Base-by-base conservation (phyloP, 2,888 invertebrate species). In the Dascillus cervinus region DNA sequence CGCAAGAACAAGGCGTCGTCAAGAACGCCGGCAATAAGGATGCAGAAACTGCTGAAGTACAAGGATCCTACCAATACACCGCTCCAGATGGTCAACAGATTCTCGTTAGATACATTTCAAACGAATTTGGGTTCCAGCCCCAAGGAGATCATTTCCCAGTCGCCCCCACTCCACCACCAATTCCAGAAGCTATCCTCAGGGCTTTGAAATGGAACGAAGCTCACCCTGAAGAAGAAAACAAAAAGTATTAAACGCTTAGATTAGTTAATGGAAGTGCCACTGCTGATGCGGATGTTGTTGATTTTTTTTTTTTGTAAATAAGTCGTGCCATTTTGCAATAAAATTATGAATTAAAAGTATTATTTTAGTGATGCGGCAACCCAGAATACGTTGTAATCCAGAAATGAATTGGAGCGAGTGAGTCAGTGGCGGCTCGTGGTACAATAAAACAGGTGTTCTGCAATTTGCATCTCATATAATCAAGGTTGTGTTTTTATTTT, bases 121-220 rank as follows among this genome's bases (percentile, higher is more conserved):
- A 82, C 47, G 79, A 80, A 56, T 74, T 77, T 43, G 82, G 82
- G 35, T 82, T 75, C 70, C 75, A 74, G 40, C 73, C 81, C 12
- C 61, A 68, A 59, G 79, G 61, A 3, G 49, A 46, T 10, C 50
- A 50, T 36, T 29, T 50, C 13, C 62, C 80, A 41, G 35, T 41
- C n/a, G 75, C 80, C 10, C 80, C 79, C 11, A 79, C 79, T 46
- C 73, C 61, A 26, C 79, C 79, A 35, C 75, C 74, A 57, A 80
- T 81, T 46, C 76, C 76, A 54, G 77, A 77, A 55, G 77, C 79
- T 17, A 65, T 81, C 22, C 79, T 76, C 53, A 77, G 77, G 55
- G 77, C 80, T 17, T 64, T 81, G 21, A 80, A 78, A 49, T 79
- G 71, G 58, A 64, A 75, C 44, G 73, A 75, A 14, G 74, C 76